Percentiles rank a stretch among this genome's conserved stretches.
Evolutionary conservation across 1,140 invertebrate species (phyloP).

Genomic region (Lepidurus arcticus): DNA sequence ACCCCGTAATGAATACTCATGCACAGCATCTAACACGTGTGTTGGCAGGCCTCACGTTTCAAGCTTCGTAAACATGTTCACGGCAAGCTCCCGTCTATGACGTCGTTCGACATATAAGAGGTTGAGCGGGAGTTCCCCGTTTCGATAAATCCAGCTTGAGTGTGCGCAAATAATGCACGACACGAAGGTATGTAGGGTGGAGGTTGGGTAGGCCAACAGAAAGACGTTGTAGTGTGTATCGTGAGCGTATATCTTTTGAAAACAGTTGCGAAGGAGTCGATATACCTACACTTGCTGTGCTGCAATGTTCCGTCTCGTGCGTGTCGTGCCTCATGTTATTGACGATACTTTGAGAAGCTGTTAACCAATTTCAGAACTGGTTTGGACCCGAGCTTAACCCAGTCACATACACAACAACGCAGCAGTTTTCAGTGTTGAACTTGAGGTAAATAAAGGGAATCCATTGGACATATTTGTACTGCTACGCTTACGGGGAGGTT

Average conservation of each 20-base stretch:
- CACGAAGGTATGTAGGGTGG: neutral
- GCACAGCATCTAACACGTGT: neutral
- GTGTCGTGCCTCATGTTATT: too few relatives aligned
- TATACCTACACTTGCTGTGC: too few relatives aligned
- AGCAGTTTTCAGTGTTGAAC: too few relatives aligned
- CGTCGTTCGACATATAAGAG: neutral
- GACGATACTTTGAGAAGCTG: too few relatives aligned
- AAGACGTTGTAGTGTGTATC: neutral
- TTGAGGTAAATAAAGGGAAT: too few relatives aligned
- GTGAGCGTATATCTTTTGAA: neutral
- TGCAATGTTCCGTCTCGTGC: too few relatives aligned
- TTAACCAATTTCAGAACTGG: too few relatives aligned
- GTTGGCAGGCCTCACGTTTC: neutral
- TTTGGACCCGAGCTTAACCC: too few relatives aligned
- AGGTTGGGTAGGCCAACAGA: neutral
- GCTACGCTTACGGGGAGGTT: too few relatives aligned
- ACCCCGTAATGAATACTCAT: neutral
- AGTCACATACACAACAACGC: too few relatives aligned
- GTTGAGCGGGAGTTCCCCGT: constrained; percentile 2
- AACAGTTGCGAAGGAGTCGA: too few relatives aligned
- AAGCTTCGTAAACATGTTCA: neutral
- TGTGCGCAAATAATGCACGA: constrained; percentile 18
- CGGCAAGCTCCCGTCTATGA: neutral
- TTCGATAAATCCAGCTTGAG: constrained; percentile 11
- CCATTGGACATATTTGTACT: too few relatives aligned